Evolutionary conservation across 1,140 invertebrate genomes (phyloP), one percentile per base, ranked within the genome.

Genomic region (Aphaenogaster ashmeadi): DNA sequence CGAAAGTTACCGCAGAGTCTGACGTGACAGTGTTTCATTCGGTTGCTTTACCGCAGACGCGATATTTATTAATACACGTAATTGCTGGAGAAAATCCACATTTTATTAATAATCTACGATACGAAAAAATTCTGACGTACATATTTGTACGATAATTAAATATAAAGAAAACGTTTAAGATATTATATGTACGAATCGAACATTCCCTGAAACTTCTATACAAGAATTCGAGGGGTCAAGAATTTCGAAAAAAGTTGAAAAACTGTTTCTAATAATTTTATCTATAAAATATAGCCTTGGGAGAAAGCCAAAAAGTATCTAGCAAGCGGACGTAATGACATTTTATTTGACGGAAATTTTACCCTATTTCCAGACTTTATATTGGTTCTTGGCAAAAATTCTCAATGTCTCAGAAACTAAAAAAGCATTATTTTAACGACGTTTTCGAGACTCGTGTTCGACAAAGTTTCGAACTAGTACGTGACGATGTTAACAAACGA

Each of bases 1-100:
- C 90, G 90, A 91, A 91, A 91, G 87, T 88, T 88, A 69, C 87
- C 77, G 58, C 89, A 60, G 85, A 69, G n/a, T 86, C 62, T 87
- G 77, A 90, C 71, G 89, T 85, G 89, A 87, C 80, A 88, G 64
- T 54, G 89, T 88, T 88, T 90, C 47, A 66, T 90, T 87, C 84
- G 27, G 21, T 58, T 56, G 47, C 15, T 47, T 58, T 38, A 52
- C 15, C 33, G 44, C 58, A 54, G 36, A 60, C 38, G 9, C 27
- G 79, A 74, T 83, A 74, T 83, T 60, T 83, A 74, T 83, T 60
- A 74, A 83, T 83, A 60, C 15, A 60, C 36, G 15, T n/a, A 47
- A 74, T 47, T 58, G 38, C 18, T n/a, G 6, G 52, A 60, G 67
- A 83, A 74, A 74, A 56, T 69, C 33, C 8, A 60, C 18, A 47